phyloP scores from a whole-genome alignment of 2,797 vertebrate genomes.

The Tangara arthus region DNA sequence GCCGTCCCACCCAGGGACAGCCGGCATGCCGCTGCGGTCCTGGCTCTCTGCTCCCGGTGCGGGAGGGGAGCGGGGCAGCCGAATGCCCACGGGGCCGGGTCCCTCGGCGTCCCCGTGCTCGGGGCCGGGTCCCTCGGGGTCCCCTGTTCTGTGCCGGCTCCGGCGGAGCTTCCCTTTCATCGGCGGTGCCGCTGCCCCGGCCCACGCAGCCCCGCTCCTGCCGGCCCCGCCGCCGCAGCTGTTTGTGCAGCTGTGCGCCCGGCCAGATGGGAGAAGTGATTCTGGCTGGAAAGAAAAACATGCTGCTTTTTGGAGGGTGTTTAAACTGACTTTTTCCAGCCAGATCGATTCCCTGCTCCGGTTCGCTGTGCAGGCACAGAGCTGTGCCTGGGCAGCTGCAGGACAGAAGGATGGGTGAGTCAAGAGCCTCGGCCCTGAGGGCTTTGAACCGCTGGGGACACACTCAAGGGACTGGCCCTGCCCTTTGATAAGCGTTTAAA shows the following conservation, averaged over 20 bases:
- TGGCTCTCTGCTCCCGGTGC: rapidly evolving
- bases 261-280: neutral
- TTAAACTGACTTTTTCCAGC: neutral
- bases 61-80: neutral
- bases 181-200: neutral
- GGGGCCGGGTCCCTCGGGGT: rapidly evolving
- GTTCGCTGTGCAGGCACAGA: rapidly evolving
- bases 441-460: neutral
- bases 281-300: conserved; percentile 33
- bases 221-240: neutral
- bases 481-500: neutral
- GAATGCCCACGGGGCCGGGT: rapidly evolving
- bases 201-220: neutral
- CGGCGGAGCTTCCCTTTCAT: neutral
- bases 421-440: neutral
- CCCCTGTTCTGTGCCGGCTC: neutral
- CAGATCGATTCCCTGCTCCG: neutral
- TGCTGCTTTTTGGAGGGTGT: neutral
- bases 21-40: rapidly evolving
- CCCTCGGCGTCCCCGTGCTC: too few species aligned
- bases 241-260: conserved; percentile 4
- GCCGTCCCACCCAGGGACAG: rapidly evolving
- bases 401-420: neutral
- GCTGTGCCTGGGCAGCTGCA: neutral
- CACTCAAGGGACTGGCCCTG: neutral